These are phyloP conservation scores for Scarus forsteni DNA, from an alignment of 2,797 vertebrate genomes.

Conservation along the genomic window DNA sequence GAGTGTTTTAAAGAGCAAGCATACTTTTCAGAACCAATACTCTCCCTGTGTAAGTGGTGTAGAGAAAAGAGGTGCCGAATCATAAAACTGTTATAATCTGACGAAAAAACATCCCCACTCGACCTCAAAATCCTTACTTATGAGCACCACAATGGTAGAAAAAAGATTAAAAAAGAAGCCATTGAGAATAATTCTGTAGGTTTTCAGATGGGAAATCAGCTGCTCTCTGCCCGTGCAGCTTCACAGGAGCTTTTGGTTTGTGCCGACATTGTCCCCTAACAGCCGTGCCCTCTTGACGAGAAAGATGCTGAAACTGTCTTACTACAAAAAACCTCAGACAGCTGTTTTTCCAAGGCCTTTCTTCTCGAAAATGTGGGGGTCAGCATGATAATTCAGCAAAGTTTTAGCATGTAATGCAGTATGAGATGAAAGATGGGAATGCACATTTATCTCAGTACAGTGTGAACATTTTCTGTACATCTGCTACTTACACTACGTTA, in stretches of 20 bases:
- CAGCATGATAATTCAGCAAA: conserved; percentile 5
- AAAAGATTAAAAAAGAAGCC: conserved; percentile 2
- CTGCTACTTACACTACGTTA: not conserved
- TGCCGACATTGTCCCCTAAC: conserved; percentile 29
- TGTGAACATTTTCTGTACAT: not conserved
- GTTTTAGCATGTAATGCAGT: not conserved
- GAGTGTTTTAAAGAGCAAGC: not conserved
- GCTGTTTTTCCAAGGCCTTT: conserved; percentile 20
- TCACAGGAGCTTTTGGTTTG: conserved; percentile 19
- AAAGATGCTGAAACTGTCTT: conserved; percentile 26
- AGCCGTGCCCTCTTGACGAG: not conserved
- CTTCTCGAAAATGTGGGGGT: not conserved
- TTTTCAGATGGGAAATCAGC: conserved; percentile 19
- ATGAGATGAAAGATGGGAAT: not conserved
- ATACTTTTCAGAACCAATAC: too few species aligned
- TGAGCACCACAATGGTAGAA: conserved; percentile 1
- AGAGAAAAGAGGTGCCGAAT: not conserved
- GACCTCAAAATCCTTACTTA: not conserved
- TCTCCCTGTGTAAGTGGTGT: not conserved
- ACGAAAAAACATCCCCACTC: not conserved
- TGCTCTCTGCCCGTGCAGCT: conserved; percentile 5
- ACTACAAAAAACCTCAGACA: conserved; percentile 11
- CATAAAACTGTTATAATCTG: not conserved
- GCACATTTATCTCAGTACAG: not conserved
- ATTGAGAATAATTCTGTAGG: conserved; percentile 19